These are phyloP conservation scores for Mizuhopecten yessoensis DNA, from an alignment of 1,140 invertebrate species.

Conservation along the genomic window DNA sequence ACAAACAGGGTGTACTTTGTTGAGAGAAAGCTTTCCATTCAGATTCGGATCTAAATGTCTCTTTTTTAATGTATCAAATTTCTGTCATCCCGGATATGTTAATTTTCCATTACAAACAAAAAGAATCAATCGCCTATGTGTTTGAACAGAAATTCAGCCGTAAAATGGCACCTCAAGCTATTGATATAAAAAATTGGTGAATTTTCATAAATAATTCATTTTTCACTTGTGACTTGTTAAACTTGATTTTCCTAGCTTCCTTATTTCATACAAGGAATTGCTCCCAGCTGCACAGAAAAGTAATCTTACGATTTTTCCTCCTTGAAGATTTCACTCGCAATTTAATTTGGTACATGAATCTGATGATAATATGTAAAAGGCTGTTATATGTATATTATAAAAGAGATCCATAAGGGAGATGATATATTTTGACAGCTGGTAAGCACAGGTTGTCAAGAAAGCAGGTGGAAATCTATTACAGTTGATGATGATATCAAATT, in stretches of 20 bases:
- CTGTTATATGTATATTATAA: no score
- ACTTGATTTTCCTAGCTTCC: no score
- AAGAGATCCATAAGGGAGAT: no score
- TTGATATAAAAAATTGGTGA: neutral
- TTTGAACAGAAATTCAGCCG: neutral
- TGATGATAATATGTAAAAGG: no score
- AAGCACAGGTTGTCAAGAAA: no score
- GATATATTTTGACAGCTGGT: no score
- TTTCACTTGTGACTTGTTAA: no score
- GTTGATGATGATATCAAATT: no score
- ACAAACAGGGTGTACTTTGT: neutral
- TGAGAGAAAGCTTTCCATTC: neutral
- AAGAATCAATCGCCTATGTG: neutral
- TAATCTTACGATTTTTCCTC: no score
- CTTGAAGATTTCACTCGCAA: neutral
- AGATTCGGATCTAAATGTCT: neutral
- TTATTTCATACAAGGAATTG: no score
- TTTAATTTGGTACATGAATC: neutral
- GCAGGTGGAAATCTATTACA: no score
- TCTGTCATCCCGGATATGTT: neutral
- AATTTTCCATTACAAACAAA: slow-evolving; percentile 35
- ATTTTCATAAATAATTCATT: neutral
- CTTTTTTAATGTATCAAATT: neutral
- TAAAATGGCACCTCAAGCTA: neutral
- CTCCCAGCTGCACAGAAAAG: no score